Conservation (phyloP, 2,888 invertebrate genomes). For the Graphium colonna region DNA sequence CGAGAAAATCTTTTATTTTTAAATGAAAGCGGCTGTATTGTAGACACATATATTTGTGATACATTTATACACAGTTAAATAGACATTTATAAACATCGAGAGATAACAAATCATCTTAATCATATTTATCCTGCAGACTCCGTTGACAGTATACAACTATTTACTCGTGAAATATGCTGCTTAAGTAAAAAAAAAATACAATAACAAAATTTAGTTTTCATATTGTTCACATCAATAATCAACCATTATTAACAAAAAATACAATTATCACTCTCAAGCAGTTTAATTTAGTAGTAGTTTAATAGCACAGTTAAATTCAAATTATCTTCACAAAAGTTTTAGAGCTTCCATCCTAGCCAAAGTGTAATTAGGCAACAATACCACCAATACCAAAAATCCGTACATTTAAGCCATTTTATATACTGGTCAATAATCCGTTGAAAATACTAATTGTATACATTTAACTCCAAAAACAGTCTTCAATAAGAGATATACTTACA, state of each 20-base stretch:
- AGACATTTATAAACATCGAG: conserved; percentile 7
- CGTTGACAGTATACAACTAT: not conserved
- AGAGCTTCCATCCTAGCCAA: not conserved
- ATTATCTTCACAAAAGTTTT: not conserved
- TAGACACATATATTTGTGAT: conserved; percentile 10
- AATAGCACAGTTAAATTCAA: no score
- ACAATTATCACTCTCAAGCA: not conserved
- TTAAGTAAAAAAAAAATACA: no score
- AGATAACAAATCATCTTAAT: not conserved
- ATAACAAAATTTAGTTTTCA: no score
- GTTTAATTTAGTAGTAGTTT: no score
- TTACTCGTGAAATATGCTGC: no score
- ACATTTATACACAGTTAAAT: conserved; percentile 9
- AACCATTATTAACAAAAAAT: no score
- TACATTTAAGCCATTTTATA: not conserved
- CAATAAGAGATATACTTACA: conserved; percentile 29
- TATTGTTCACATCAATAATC: not conserved
- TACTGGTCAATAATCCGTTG: conserved; percentile 20
- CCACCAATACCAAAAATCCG: not conserved
- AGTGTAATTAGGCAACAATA: not conserved
- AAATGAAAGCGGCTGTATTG: not conserved
- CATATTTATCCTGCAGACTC: not conserved
- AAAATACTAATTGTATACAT: conserved; percentile 25
- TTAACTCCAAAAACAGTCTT: conserved; percentile 35
- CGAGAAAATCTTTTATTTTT: not conserved